Percentiles rank a stretch among this genome's conserved stretches.
Conservation (phyloP, 2,797 vertebrate genomes). For the Cygnus olor region DNA sequence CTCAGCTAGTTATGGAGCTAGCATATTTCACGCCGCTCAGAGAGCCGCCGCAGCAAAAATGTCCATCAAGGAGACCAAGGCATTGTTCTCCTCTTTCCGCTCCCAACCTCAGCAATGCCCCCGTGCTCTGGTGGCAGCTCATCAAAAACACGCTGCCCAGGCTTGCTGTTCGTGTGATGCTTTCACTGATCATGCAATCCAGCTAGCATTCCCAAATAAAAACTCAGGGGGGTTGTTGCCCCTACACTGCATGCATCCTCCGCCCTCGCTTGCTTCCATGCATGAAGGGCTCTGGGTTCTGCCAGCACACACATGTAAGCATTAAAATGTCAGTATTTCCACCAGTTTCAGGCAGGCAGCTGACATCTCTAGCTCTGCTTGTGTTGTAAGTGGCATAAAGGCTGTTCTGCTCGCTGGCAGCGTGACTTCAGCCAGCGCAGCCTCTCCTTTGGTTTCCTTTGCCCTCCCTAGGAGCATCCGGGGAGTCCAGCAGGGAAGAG, state of each 20-base stretch:
- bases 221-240: neutral
- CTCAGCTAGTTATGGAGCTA: neutral
- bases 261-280: neutral
- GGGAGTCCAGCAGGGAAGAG: constrained; percentile 13
- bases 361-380: neutral
- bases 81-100: neutral
- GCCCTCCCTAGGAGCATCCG: neutral
- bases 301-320: neutral
- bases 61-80: neutral
- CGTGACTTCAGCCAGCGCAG: neutral
- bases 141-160: neutral
- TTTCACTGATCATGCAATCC: neutral
- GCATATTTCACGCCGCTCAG: neutral
- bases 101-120: neutral
- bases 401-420: neutral
- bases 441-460: neutral
- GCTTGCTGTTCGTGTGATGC: neutral
- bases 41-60: constrained; percentile 10
- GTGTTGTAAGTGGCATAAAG: neutral
- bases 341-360: neutral
- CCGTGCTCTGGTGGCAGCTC: neutral
- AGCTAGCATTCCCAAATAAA: neutral
- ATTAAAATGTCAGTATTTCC: neutral
- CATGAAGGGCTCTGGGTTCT: neutral
- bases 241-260: neutral